A percentile compares a stretch with the other conserved stretches of the same genome.
Evolutionary conservation across 2,888 invertebrate species (phyloP).

Genomic region (Nemoura dubitans): DNA sequence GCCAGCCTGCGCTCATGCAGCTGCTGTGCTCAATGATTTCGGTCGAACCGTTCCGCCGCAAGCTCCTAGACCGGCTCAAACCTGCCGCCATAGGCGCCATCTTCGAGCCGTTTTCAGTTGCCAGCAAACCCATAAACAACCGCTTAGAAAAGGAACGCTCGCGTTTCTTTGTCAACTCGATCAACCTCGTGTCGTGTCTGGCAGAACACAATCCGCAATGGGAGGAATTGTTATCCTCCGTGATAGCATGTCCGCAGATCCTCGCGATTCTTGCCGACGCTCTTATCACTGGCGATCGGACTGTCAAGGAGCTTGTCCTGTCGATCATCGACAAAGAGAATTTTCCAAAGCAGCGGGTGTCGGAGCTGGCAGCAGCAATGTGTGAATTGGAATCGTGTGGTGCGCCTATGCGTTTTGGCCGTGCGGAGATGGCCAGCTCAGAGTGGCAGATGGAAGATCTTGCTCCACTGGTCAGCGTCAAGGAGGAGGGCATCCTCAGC

Average conservation of each 20-base stretch:
- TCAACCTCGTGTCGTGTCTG: conserved; percentile 63
- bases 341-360: conserved; percentile 58
- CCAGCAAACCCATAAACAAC: conserved; percentile 54
- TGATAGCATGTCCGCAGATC: conserved; percentile 58
- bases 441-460: conserved; percentile 57
- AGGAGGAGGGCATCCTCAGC: conserved; percentile 66
- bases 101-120: conserved; percentile 59
- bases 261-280: conserved; percentile 62
- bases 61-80: conserved; percentile 59
- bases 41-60: conserved; percentile 56
- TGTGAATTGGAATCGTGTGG: conserved; percentile 57
- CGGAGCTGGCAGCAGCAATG: conserved; percentile 57
- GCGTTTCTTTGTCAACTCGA: conserved; percentile 61
- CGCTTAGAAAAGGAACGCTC: conserved; percentile 54
- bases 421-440: conserved; percentile 37
- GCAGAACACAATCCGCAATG: conserved; percentile 61
- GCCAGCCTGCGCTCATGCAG: conserved; percentile 62
- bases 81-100: conserved; percentile 59
- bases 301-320: conserved; percentile 60
- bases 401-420: conserved; percentile 54
- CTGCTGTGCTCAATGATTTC: conserved; percentile 61
- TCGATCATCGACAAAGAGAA: conserved; percentile 59
- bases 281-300: conserved; percentile 61
- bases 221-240: conserved; percentile 60
- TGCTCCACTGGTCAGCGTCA: conserved; percentile 60